These are phyloP conservation scores for Araneus ventricosus DNA, from an alignment of 1,140 invertebrate genomes.

Conservation along the genomic window DNA sequence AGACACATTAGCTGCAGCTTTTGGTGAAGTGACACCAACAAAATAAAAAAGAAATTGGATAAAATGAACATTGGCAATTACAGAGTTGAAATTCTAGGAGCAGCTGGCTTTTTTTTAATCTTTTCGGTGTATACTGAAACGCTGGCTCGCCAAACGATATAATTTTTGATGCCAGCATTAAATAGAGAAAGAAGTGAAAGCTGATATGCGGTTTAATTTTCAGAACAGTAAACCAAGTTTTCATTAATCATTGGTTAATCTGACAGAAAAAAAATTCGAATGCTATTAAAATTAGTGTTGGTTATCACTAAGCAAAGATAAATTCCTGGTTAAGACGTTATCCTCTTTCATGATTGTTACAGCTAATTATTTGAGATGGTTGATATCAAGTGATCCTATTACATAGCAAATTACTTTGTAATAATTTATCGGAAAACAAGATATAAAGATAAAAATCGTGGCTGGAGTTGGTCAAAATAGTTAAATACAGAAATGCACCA, in stretches of 20 bases:
- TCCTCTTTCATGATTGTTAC: neutral
- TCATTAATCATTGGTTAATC: too few species aligned
- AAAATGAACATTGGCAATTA: constrained; percentile 24
- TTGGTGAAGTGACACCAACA: neutral
- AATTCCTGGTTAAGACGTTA: neutral
- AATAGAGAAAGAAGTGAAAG: neutral
- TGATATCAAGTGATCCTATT: too few species aligned
- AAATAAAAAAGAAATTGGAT: neutral
- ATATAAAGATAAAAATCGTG: too few species aligned
- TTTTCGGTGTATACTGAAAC: neutral
- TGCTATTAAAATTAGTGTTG: neutral
- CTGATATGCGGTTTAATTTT: neutral
- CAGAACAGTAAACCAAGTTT: neutral
- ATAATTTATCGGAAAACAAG: too few species aligned
- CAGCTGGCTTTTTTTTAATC: neutral
- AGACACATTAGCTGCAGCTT: neutral
- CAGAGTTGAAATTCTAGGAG: constrained; percentile 12
- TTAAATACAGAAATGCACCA: too few species aligned
- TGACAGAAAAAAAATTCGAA: too few species aligned
- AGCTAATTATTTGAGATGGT: too few species aligned
- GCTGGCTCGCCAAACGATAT: neutral
- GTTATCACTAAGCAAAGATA: neutral
- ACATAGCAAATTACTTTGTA: too few species aligned
- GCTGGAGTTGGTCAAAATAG: too few species aligned
- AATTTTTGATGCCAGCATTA: neutral